Base-by-base conservation (phyloP, 2,113 vertebrate genomes). In the Apeltes quadracus region DNA sequence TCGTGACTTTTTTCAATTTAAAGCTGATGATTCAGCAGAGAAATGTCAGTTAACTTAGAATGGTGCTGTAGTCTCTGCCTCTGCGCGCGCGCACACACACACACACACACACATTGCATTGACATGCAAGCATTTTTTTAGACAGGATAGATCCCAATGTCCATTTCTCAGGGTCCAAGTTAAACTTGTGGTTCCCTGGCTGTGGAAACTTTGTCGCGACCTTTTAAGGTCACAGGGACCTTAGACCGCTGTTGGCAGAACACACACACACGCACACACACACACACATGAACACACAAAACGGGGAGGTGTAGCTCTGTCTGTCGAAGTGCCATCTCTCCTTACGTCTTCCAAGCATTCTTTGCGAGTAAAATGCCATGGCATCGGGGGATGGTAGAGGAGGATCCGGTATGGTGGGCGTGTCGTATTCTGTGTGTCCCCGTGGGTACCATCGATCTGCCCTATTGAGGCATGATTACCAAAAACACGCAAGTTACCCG, bases 81-180 rank as follows among this genome's bases (percentile, higher is more conserved):
- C 48, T 1, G 11, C 77, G 76, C 39, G 72, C 34, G 48, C 29
- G 80, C 15, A 66, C 20, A 71, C 65, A 58, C 36, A 69, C 23
- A 53, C 55, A 81, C 27, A 81, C 13, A 64, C 23, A 67, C 67
- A 53, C 69, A 79, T 34, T 34, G 32, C 72, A 63, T 22, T 29
- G 46, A 51, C 16, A 59, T 48, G 66, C 78, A 69, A 83, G 69
- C 69, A 84, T 83, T 88, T 69, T 61, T 61, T 89, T 83, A 69
- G 68, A 83, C 71, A 68, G 63, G 82, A 77, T 69, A 83, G 72
- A 71, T 78, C 81, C 78, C 84, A 78, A 78, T 75, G 76, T 73
- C 85, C 84, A 88, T 81, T 90, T 91, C 92, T 93, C 93, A 93
- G 92, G 93, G 90, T 93, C 78, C 84, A 80, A 81, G 77, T 76